Evolutionary conservation across 2,797 vertebrate genomes (phyloP), one percentile per base, ranked within the genome.

Genomic region (Brachyalestes nurse): DNA sequence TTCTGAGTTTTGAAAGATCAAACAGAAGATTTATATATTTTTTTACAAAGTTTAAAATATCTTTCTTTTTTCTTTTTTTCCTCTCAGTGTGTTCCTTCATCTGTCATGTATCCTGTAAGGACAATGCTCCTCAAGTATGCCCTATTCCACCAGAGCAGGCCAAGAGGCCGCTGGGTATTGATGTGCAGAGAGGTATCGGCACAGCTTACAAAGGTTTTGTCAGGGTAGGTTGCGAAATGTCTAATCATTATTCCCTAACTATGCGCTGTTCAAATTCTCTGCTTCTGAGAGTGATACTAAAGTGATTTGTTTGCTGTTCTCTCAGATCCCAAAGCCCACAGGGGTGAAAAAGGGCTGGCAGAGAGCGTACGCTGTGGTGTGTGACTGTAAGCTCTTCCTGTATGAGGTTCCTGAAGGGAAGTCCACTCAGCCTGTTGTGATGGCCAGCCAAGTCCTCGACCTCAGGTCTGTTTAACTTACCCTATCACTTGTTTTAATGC

Each of bases 291-390:
- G 17, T 34, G 10, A 80, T 28, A 12, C 3, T 45, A 16, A 25
- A 51, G 57, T 14, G n/a, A 10, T 14, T 1, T 71, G 2, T 75
- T 9, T 69, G 7, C 25, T 76, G 2, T 8, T 67, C 28, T 34
- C 49, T 69, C 86, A 99, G 98, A 95, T 99, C 86, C 98, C 98
- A 0, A 99, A 99, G 86, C 98, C 98, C 57, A 98, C 96, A 0
- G 98, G 98, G 0, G 98, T 99, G 90, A 98, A 97, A 91, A 98
- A 97, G 66, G 98, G 98, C 3, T 99, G 97, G 98, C 98, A 99
- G 91, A 93, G 97, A 64, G 97, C 96, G 0, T 97, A 95, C 0
- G 97, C 97, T 0, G 95, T 99, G 84, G 97, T 98, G 34, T 99
- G 96, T 4, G 98, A 99, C 91, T 98, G 97, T 83, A 99, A 97